Percentiles rank a stretch among this genome's conserved stretches.
Evolutionary conservation across 2,888 invertebrate genomes (phyloP).

Genomic region (Malacosoma neustria): DNA sequence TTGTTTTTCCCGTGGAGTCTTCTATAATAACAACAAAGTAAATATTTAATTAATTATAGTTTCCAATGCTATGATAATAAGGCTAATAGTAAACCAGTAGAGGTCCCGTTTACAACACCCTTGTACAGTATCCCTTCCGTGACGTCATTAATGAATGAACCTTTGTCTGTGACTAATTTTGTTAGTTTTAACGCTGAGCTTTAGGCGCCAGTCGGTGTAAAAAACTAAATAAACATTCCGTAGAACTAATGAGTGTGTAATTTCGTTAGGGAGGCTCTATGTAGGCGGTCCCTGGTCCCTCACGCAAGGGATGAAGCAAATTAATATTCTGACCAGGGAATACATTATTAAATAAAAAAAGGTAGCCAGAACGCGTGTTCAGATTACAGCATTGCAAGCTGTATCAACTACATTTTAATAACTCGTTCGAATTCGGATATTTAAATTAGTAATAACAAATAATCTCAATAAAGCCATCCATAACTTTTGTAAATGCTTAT

Average conservation of each 20-base stretch:
- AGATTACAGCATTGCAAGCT: neutral
- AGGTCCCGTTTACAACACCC: constrained; percentile 17
- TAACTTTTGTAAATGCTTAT: too few species aligned
- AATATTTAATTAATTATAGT: too few species aligned
- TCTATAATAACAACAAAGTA: too few species aligned
- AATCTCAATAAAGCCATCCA: too few species aligned
- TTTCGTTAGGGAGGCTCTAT: constrained; percentile 56
- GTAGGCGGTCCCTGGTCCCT: constrained; percentile 45
- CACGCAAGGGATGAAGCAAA: constrained; percentile 25
- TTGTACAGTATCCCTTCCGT: constrained; percentile 29
- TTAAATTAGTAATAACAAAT: too few species aligned
- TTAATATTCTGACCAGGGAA: constrained; percentile 32
- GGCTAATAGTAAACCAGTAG: too few species aligned
- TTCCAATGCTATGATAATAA: too few species aligned
- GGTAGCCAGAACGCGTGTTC: neutral
- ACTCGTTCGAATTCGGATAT: too few species aligned
- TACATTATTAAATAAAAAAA: neutral
- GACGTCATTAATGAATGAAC: constrained; percentile 37
- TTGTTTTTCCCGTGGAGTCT: too few species aligned
- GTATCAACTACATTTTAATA: neutral
- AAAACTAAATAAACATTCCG: constrained; percentile 58
- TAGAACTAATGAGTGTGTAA: constrained; percentile 71
- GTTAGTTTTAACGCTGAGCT: constrained; percentile 46
- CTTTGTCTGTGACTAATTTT: constrained; percentile 59
- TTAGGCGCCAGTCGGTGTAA: constrained; percentile 51